Evolutionary conservation across 1,140 invertebrate genomes (phyloP).

Genomic region (Euwallacea similis): DNA sequence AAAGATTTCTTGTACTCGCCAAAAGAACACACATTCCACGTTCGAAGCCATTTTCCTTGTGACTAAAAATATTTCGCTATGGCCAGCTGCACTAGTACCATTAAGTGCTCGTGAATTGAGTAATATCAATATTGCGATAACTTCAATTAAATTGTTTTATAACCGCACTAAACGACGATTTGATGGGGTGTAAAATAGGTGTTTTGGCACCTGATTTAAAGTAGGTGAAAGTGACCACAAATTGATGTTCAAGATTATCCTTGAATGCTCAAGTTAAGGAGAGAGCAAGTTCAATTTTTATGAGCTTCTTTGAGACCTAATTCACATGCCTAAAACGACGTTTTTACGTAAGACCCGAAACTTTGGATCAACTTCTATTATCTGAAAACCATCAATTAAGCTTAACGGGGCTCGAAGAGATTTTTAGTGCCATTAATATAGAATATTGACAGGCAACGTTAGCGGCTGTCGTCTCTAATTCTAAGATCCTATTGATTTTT

Average conservation of each 20-base stretch:
- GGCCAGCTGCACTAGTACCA: conserved; percentile 48
- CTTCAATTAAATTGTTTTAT: conserved; percentile 23
- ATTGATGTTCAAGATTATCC: too few species aligned
- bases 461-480: conserved; percentile 7
- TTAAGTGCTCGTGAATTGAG: conserved; percentile 56
- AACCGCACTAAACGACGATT: conserved; percentile 1
- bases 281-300: too few species aligned
- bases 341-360: too few species aligned
- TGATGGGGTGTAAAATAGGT: not conserved
- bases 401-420: not conserved
- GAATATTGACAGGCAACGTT: conserved; percentile 5
- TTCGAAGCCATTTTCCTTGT: conserved; percentile 1
- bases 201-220: not conserved
- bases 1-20: not conserved
- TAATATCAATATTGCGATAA: conserved; percentile 22
- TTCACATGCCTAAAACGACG: too few species aligned
- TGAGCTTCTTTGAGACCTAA: too few species aligned
- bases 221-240: too few species aligned
- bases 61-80: conserved; percentile 14
- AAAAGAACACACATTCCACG: not conserved
- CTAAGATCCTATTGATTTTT: conserved; percentile 8
- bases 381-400: conserved; percentile 4
- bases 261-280: too few species aligned
- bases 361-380: not conserved
- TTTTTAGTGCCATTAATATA: conserved; percentile 8